Evolutionary conservation across 2,113 vertebrate genomes (phyloP).

Genomic region (Oenanthe melanoleuca): DNA sequence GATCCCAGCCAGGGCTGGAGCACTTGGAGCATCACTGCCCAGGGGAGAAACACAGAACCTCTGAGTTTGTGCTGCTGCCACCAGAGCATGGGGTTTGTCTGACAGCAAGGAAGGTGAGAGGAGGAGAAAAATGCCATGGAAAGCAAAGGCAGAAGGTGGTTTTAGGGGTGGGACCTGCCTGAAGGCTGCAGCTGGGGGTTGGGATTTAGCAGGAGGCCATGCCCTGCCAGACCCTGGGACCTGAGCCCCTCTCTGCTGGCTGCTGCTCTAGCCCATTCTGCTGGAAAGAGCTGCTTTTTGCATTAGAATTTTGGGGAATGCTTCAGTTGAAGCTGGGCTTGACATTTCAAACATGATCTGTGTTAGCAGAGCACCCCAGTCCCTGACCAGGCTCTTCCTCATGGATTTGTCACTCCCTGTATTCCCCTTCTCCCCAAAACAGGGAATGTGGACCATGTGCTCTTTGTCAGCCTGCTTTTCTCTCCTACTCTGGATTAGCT

Average conservation of each 20-base stretch:
- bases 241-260: neutral
- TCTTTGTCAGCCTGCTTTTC: neutral
- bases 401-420: neutral
- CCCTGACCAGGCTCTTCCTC: neutral
- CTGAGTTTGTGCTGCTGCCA: neutral
- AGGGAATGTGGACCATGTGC: neutral
- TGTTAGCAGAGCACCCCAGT: neutral
- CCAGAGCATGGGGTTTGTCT: accelerated
- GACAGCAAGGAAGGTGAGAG: neutral
- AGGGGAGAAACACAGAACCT: neutral
- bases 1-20: neutral
- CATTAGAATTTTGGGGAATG: accelerated
- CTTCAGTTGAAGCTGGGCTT: neutral
- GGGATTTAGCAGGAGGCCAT: neutral
- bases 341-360: neutral
- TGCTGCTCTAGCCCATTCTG: neutral
- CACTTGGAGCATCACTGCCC: neutral
- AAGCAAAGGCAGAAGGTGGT: neutral
- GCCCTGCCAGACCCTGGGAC: neutral
- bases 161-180: neutral
- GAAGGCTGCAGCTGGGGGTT: neutral
- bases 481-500: neutral
- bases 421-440: neutral
- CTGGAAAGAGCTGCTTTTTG: neutral
- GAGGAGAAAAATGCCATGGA: neutral